Evolutionary conservation across 2,888 invertebrate species (phyloP).

Genomic region (Aspidapion aeneum): DNA sequence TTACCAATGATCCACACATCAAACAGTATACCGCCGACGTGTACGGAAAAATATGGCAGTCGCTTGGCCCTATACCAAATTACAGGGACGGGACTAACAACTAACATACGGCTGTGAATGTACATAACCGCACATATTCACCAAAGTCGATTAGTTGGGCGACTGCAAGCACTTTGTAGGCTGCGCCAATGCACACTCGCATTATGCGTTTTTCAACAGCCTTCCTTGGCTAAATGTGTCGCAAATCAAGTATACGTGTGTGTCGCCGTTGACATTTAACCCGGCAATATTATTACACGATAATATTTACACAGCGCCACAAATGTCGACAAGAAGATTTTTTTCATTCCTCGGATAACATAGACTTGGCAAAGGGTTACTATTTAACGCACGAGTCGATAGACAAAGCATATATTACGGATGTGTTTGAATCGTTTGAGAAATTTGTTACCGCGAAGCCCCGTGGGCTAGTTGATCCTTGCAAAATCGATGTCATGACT

Average conservation of each 20-base stretch:
- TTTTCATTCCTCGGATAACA: no score
- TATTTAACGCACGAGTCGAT: no score
- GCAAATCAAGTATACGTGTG: not conserved
- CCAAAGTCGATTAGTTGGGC: constrained; percentile 2
- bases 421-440: no score
- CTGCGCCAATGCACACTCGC: not conserved
- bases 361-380: no score
- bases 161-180: constrained; percentile 3
- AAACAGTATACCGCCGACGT: no score
- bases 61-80: no score
- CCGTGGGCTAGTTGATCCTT: constrained; percentile 6
- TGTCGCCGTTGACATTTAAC: not conserved
- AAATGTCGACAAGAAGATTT: no score
- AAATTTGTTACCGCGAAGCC: no score
- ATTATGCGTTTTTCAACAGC: not conserved
- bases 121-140: constrained; percentile 5
- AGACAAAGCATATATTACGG: no score
- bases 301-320: no score
- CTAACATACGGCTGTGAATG: constrained; percentile 5
- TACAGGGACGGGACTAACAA: not conserved
- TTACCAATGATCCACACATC: no score
- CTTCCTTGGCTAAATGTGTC: not conserved
- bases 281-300: not conserved
- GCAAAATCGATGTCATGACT: constrained; percentile 9
- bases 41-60: no score